A percentile compares a stretch with the other conserved stretches of the same genome.
Conservation (phyloP, 2,113 vertebrate genomes). For the Ciconia boyciana region DNA sequence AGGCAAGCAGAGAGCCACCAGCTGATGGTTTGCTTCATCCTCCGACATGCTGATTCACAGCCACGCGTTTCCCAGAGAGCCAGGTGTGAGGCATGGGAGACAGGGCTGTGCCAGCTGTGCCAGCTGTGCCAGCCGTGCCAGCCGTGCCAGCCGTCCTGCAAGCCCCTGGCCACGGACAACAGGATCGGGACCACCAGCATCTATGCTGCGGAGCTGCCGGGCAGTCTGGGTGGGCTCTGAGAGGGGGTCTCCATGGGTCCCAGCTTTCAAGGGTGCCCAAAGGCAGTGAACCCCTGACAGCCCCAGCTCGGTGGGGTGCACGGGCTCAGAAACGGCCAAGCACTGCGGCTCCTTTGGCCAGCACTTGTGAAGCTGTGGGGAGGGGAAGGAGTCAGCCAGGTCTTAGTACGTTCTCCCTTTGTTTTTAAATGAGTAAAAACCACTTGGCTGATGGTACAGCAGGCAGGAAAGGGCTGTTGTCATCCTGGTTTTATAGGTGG, state of each 20-base stretch:
- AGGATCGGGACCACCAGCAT: neutral
- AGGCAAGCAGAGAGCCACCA: neutral
- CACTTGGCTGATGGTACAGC: neutral
- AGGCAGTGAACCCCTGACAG: neutral
- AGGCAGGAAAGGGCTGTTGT: neutral
- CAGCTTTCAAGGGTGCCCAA: neutral
- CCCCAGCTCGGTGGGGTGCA: neutral
- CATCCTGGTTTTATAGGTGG: neutral
- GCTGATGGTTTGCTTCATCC: neutral
- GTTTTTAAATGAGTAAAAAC: neutral
- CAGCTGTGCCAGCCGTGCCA: neutral
- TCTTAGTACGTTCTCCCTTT: neutral
- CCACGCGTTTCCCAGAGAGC: neutral
- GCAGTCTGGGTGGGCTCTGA: neutral
- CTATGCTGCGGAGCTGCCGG: rapidly evolving
- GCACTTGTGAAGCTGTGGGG: neutral
- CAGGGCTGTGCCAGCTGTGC: neutral
- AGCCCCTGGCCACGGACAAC: rapidly evolving
- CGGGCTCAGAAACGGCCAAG: rapidly evolving
- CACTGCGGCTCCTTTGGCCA: rapidly evolving
- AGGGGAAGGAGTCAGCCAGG: neutral
- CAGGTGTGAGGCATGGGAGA: neutral
- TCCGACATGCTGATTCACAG: rapidly evolving
- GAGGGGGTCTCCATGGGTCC: neutral
- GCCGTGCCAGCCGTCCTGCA: neutral